Conservation (phyloP, 2,113 vertebrate species). For the Sapajus apella region DNA sequence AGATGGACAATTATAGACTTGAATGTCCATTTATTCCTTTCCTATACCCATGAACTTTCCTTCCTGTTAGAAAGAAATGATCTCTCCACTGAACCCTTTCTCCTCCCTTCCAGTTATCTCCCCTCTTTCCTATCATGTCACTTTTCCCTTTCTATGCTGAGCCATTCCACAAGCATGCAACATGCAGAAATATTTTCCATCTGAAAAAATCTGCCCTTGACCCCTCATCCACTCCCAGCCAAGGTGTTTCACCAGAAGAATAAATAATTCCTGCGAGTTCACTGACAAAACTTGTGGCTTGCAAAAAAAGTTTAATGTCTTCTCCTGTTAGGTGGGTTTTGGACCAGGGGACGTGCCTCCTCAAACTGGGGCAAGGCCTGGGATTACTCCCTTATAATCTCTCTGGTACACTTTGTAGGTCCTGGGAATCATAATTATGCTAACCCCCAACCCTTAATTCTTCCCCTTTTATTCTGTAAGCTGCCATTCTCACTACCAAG, state of each 20-base stretch:
- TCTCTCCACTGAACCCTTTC: not conserved
- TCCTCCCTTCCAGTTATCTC: not conserved
- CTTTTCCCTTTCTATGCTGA: not conserved
- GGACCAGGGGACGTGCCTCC: not conserved
- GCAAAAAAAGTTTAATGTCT: not conserved
- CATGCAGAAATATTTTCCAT: not conserved
- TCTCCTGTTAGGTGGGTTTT: not conserved
- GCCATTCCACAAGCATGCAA: not conserved
- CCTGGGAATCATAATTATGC: not conserved
- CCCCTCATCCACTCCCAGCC: not conserved
- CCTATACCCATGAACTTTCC: not conserved
- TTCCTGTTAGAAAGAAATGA: not conserved
- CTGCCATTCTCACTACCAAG: not conserved
- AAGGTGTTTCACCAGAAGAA: not conserved
- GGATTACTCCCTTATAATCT: not conserved
- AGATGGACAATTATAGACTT: not conserved
- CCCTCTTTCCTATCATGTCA: not conserved
- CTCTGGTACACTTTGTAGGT: not conserved
- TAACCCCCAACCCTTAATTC: not conserved
- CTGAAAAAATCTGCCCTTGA: not conserved
- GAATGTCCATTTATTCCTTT: not conserved
- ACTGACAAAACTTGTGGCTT: not conserved
- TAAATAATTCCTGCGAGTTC: not conserved
- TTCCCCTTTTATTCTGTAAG: not conserved
- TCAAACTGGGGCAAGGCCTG: not conserved